Base-by-base conservation (phyloP, 2,888 invertebrate genomes). In the Scelioninae gen. 2 region DNA sequence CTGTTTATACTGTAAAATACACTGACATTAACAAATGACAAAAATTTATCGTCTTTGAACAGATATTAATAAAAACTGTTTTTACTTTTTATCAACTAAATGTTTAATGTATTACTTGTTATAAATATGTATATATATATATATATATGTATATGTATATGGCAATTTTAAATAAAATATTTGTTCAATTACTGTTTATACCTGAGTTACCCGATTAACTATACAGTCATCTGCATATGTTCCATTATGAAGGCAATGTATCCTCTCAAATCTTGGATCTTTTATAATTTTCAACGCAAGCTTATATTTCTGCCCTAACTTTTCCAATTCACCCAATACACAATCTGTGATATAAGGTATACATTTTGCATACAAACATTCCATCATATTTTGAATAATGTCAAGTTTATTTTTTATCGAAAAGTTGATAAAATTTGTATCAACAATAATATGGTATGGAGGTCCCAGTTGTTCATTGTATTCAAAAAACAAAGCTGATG, bases 171-270 rank as follows among this genome's bases (percentile, higher is more conserved):
- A 43, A 19, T 19, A 43, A 2, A 19, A 19, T 19, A 11, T 9
- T 4, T 7, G 9, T n/a, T 11, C 19, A 53, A 37, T 5, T 13
- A 37, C 22, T n/a, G n/a, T 75, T 79, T 25, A n/a, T 81, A 92
- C 92, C 88, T 92, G 96, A 2, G 93, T 96, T 0, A 99, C 94
- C 81, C 98, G 90, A 83, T 98, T 95, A 0, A 98, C 96, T 63
- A 99, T 88, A 86, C 99, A 99, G 87, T 99, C 98, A 87, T 99
- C 99, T 73, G 99, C 99, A 88, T 99, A 99, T 0, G 97, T 98
- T 16, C 99, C 99, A 86, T 96, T 97, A 85, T 99, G 99, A 82
- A 95, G 88, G 86, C 99, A 99, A 28, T 94, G 91, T 39, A 99
- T 89, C 76, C 97, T 90, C 86, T 98, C 94, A 87, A 99, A 98